These are phyloP conservation scores for Lepidurus couesii DNA, from an alignment of 1,140 invertebrate species.

Conservation along the genomic window DNA sequence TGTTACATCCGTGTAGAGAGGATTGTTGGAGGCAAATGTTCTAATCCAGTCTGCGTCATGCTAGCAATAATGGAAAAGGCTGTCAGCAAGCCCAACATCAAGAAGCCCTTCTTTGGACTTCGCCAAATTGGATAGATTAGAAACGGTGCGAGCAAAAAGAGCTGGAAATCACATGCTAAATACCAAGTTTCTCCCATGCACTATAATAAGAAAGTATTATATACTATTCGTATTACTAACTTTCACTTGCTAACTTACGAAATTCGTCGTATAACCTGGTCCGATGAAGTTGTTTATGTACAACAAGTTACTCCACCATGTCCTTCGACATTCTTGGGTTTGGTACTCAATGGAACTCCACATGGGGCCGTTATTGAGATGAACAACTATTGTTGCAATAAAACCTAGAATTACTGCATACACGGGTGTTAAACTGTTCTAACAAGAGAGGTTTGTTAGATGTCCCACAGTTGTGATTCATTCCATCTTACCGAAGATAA, in stretches of 20 bases:
- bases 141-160: slow-evolving; percentile 22
- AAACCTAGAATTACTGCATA: slow-evolving; percentile 76
- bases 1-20: neutral
- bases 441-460: neutral
- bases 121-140: slow-evolving; percentile 24
- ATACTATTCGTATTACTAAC: neutral
- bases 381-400: slow-evolving; percentile 62
- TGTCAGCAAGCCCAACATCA: neutral
- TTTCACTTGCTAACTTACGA: neutral
- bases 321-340: slow-evolving; percentile 53
- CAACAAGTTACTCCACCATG: slow-evolving; percentile 52
- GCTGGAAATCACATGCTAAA: slow-evolving; percentile 26
- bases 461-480: neutral
- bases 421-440: slow-evolving; percentile 64
- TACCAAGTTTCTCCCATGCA: slow-evolving; percentile 30
- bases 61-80: neutral
- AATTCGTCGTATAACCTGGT: neutral
- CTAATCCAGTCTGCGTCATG: neutral
- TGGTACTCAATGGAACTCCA: slow-evolving; percentile 59
- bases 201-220: neutral
- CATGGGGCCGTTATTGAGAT: slow-evolving; percentile 59
- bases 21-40: neutral
- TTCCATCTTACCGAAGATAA: slow-evolving; percentile 38
- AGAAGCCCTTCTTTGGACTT: neutral
- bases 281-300: slow-evolving; percentile 38